Evolutionary conservation across 2,113 vertebrate genomes (phyloP), one percentile per base, ranked within the genome.

Genomic region (Alethe diademata): DNA sequence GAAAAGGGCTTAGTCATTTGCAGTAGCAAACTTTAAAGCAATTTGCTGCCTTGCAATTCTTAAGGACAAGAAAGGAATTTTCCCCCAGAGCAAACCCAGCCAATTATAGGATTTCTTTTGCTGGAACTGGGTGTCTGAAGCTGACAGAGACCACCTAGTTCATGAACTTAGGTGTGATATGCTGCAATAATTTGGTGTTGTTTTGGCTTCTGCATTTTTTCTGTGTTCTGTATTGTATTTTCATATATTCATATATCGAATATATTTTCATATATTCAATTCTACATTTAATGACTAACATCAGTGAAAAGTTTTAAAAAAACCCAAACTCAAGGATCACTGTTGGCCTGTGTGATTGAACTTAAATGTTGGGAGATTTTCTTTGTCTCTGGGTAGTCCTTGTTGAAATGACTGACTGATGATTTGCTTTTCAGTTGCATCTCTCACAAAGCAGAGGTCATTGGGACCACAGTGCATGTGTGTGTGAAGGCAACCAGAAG

Each of bases 101-200:
- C 67, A 74, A 50, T 96, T 96, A 79, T 19, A 92, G 54, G 45
- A 69, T 78, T 91, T 87, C 48, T 95, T 85, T 69, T 90, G 31
- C 80, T 91, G 76, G 57, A 69, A 78, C 28, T 66, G 60, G 7
- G 9, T 54, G 45, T 85, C 64, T 65, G 66, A 73, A 73, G 33
- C 35, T 92, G 38, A 42, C 40, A 35, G 57, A 85, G 78, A 84
- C 36, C 57, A 85, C 47, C 13, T 29, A 75, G 64, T 74, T 90
- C 12, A 58, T 70, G 38, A 76, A 66, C 25, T 79, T 61, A 48
- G 9, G 23, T 70, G 47, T 56, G 70, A 70, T 66, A 38, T 31
- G 22, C 33, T 43, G 78, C 67, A 65, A 48, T 66, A 82, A 31
- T 24, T 51, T 80, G 13, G 18, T 80, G 22, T 57, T 90, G 38